These are phyloP conservation scores for Abramis brama DNA, from an alignment of 2,113 vertebrate genomes.

Conservation along the genomic window DNA sequence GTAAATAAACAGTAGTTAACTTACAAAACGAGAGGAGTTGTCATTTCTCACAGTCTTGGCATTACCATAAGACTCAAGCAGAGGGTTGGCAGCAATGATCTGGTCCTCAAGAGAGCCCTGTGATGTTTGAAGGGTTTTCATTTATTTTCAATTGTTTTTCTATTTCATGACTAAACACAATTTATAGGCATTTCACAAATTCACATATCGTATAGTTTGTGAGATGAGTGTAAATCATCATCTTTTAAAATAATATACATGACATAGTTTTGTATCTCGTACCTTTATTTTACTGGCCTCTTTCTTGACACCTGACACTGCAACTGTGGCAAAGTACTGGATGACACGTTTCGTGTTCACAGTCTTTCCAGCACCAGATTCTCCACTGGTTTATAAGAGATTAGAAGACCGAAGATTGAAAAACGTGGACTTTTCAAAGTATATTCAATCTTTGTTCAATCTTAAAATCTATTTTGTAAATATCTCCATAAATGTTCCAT, in stretches of 20 bases:
- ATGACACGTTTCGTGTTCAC: conserved; percentile 60
- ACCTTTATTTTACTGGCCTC: conserved; percentile 57
- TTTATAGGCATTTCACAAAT: background rate
- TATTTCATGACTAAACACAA: background rate
- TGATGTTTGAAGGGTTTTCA: background rate
- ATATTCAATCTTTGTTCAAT: too few species aligned
- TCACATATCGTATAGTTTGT: background rate
- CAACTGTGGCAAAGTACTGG: conserved; percentile 58
- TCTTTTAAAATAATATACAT: background rate
- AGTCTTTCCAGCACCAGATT: conserved; percentile 62
- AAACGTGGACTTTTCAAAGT: background rate
- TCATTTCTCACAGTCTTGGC: conserved; percentile 70
- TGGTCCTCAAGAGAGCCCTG: conserved; percentile 68
- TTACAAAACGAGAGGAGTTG: conserved; percentile 69
- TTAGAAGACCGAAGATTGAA: background rate
- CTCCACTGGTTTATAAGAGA: conserved; percentile 51
- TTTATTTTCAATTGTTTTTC: too few species aligned
- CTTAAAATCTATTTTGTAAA: too few species aligned
- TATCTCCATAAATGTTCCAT: too few species aligned
- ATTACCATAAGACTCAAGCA: conserved; percentile 67
- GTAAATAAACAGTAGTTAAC: conserved; percentile 24
- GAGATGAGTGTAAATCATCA: background rate
- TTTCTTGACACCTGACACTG: conserved; percentile 41
- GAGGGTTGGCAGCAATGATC: conserved; percentile 66
- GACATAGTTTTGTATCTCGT: background rate